Base-by-base conservation (phyloP, 2,888 invertebrate species). In the Arrhopalites spinosus region DNA sequence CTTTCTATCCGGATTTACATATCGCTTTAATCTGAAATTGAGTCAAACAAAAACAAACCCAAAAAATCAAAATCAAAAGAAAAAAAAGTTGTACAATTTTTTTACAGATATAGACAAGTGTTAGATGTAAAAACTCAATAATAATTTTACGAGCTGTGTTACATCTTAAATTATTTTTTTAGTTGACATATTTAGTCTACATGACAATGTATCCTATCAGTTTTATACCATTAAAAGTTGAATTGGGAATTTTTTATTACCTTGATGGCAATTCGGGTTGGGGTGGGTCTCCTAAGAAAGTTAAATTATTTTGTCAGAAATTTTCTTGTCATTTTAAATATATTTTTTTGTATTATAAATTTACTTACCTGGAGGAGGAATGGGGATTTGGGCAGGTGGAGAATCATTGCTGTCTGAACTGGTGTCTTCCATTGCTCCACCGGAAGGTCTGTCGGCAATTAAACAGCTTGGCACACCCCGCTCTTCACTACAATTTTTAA, bases 241-340 rank as follows among this genome's bases (percentile, higher is more conserved):
- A n/a, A n/a, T n/a, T n/a, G n/a, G n/a, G n/a, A n/a, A n/a, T n/a
- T n/a, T n/a, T n/a, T n/a, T n/a, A n/a, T n/a, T 70, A 83, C 82
- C 83, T 82, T 59, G 81, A 73, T 25, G 78, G 80, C 61, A 83
- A 75, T 78, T 83, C 83, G 27, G 81, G 81, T 29, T 81, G 79
- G 13, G 73, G 74, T 3, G 83, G 83, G n/a, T 83, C 80, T 59
- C 82, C 82, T 36, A 36, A n/a, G n/a, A n/a, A n/a, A n/a, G n/a
- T n/a, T n/a, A n/a, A n/a, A n/a, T n/a, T n/a, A n/a, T n/a, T n/a
- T n/a, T n/a, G n/a, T n/a, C n/a, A n/a, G n/a, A n/a, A n/a, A n/a
- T n/a, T n/a, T n/a, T n/a, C n/a, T n/a, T n/a, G n/a, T n/a, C n/a
- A n/a, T n/a, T n/a, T n/a, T n/a, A n/a, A n/a, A n/a, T n/a, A n/a